Evolutionary conservation across 2,888 invertebrate species (phyloP).

Genomic region (Troilus luridus): DNA sequence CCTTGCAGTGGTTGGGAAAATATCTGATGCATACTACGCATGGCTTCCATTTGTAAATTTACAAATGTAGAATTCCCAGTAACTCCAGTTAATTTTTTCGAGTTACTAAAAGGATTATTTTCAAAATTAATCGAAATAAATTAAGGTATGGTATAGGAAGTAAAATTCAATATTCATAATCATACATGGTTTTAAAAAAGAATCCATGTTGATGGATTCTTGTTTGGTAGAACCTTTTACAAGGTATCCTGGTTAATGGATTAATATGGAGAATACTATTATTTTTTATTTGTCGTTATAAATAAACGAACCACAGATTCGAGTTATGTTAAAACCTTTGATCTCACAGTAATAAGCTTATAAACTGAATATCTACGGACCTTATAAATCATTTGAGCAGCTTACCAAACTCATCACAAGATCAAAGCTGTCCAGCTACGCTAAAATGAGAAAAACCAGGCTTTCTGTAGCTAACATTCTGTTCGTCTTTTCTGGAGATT

Average conservation of each 20-base stretch:
- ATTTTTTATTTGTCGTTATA: background rate
- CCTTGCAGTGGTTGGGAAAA: too few relatives aligned
- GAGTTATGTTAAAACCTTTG: background rate
- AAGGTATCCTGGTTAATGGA: too few relatives aligned
- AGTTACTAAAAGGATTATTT: too few relatives aligned
- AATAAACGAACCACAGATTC: background rate
- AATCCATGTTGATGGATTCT: too few relatives aligned
- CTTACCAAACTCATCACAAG: background rate
- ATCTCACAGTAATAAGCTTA: background rate
- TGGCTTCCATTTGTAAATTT: too few relatives aligned
- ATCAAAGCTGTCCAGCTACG: background rate
- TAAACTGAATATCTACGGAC: background rate
- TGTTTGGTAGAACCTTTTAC: too few relatives aligned
- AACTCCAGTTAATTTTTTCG: too few relatives aligned
- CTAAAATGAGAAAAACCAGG: background rate
- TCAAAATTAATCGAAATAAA: too few relatives aligned
- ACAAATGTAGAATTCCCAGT: too few relatives aligned
- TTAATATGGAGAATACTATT: background rate
- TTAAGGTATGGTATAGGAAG: too few relatives aligned
- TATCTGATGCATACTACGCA: too few relatives aligned
- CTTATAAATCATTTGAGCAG: slow-evolving; percentile 8
- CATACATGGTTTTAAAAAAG: background rate
- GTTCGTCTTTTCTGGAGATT: background rate
- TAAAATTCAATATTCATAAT: too few relatives aligned
- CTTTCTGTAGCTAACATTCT: background rate